Evolutionary conservation across 2,113 vertebrate species (phyloP), one percentile per base, ranked within the genome.

Genomic region (Perca flavescens): DNA sequence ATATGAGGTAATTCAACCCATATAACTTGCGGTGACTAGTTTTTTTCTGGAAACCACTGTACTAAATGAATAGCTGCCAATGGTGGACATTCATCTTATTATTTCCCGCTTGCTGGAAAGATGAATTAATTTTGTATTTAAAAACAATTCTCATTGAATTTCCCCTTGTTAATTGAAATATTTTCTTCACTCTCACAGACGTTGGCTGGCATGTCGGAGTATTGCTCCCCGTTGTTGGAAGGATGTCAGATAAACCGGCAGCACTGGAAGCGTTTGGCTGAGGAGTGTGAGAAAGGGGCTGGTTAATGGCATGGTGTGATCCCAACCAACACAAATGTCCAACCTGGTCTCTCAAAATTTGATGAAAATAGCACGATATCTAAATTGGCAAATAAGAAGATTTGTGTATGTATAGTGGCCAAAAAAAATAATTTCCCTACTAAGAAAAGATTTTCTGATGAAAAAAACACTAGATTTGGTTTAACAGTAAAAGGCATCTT

Each of bases 161-260:
- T 54, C 2, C 19, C 2, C 6, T 50, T 46, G 25, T 47, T 21
- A 16, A 43, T 25, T 74, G 2, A 77, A 66, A 0, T 63, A 6
- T 82, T 14, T 78, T 22, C 74, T 17, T 89, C 7, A 1, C 28
- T 83, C 79, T 84, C 61, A 3, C 95, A 98, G 98, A 97, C 97
- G 7, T 88, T 99, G 94, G 94, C 96, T 0, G 94, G 95, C 0
- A 94, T 99, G 72, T 99, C 97, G 0, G 96, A 97, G 91, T 94
- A 92, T 54, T 99, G 97, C 83, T 96, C 94, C 73, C 98, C 98
- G 2, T 90, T 99, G 90, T 91, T 99, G 88, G 98, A 99, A 25
- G 98, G 98, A 82, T 99, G 98, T 89, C 96, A 94, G 77, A 96
- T 94, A 71, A 99, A 99, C 92, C 95, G 97, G 74, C 96, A 97